Conservation (phyloP, 2,113 vertebrate genomes). For the Dicaeum eximium region DNA sequence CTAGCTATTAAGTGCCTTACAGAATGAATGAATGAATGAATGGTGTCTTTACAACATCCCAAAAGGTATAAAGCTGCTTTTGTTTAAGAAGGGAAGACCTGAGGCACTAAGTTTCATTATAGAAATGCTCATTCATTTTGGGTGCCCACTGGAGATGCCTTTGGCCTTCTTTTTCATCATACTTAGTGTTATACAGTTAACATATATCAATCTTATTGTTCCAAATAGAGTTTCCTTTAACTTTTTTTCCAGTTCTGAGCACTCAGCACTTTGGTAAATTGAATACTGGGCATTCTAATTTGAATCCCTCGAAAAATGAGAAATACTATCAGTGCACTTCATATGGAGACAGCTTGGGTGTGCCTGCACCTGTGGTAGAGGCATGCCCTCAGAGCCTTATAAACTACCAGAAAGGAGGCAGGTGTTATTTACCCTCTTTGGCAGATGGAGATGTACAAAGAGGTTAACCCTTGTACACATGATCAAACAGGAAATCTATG, state of each 20-base stretch:
- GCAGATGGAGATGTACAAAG: slow-evolving; percentile 10
- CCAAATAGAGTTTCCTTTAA: neutral
- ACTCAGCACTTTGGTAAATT: neutral
- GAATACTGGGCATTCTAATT: neutral
- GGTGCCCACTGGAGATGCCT: neutral
- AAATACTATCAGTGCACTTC: neutral
- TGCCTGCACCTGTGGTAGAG: slow-evolving; percentile 38
- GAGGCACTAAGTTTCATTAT: neutral
- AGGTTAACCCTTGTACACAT: neutral
- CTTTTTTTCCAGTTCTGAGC: neutral
- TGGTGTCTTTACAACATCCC: neutral
- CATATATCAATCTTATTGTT: neutral
- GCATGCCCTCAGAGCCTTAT: slow-evolving; percentile 7
- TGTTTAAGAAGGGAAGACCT: neutral
- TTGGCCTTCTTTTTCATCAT: neutral
- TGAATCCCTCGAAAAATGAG: neutral
- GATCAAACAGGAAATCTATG: neutral
- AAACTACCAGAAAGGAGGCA: slow-evolving; percentile 12
- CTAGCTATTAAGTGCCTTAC: neutral
- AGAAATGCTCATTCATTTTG: neutral
- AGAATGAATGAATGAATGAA: neutral
- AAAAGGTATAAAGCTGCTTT: neutral
- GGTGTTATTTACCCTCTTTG: slow-evolving; percentile 28
- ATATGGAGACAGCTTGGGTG: neutral
- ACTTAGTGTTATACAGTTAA: neutral